phyloP scores from a whole-genome alignment of 2,113 vertebrate genomes.

The Pteronura brasiliensis region DNA sequence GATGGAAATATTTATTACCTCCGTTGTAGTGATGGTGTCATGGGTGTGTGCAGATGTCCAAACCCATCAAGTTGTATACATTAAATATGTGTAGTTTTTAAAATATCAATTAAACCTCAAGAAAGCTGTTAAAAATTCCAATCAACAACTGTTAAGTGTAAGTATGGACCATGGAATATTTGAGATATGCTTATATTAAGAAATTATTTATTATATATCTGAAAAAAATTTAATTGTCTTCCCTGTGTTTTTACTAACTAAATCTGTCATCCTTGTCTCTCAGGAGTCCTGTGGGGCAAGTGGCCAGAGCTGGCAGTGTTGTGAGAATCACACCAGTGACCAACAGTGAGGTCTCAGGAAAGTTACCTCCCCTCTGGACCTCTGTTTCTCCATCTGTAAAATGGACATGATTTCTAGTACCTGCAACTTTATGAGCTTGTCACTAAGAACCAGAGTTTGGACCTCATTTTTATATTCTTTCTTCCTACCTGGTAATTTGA shows the following conservation, averaged over 20 bases:
- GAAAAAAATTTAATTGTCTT: neutral
- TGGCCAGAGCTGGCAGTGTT: too few species aligned
- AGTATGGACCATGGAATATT: too few species aligned
- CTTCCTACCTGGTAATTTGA: neutral
- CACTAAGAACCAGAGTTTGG: neutral
- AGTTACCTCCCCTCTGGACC: neutral
- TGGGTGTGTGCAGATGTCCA: neutral
- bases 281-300: rapidly evolving
- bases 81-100: neutral
- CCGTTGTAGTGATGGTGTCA: neutral
- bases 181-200: neutral
- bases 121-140: neutral
- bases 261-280: neutral
- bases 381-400: neutral
- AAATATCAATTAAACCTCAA: neutral
- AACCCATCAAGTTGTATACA: neutral
- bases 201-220: neutral
- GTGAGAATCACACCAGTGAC: neutral
- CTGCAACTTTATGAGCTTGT: neutral
- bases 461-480: neutral
- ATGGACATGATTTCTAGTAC: neutral
- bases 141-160: neutral
- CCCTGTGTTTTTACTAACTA: neutral
- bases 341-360: neutral
- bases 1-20: neutral